Evolutionary conservation across 35 echinoderm and acorn worm genomes (phyloP).

Genomic region (Holothuria glaberrima): DNA sequence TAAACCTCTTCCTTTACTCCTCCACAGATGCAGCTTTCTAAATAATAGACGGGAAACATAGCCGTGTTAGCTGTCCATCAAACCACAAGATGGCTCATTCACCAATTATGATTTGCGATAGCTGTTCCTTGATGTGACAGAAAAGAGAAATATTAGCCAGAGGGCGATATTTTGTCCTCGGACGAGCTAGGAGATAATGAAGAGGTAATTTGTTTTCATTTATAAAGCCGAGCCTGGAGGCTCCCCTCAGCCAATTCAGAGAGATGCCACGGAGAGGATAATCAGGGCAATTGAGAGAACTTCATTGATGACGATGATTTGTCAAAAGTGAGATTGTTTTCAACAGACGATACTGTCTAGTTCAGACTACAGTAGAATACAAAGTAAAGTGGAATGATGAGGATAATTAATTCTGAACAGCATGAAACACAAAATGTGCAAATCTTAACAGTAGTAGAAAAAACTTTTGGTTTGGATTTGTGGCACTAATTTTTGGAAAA

Average conservation of each 20-base stretch:
- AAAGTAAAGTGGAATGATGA: too few relatives aligned
- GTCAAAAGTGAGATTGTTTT: conserved; percentile 58
- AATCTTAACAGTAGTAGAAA: too few relatives aligned
- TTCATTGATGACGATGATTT: conserved; percentile 50
- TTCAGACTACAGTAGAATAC: too few relatives aligned
- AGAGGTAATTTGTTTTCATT: conserved; percentile 63
- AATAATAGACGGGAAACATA: conserved; percentile 37
- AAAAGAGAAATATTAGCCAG: conserved; percentile 49
- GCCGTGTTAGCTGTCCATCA: conserved; percentile 46
- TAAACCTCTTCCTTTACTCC: conserved; percentile 41
- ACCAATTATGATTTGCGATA: conserved; percentile 57
- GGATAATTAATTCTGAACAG: too few relatives aligned
- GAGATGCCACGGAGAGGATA: conserved; percentile 12
- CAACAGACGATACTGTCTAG: too few relatives aligned
- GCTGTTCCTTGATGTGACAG: conserved; percentile 51
- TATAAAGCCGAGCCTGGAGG: conserved; percentile 51
- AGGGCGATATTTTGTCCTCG: conserved; percentile 48
- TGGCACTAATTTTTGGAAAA: too few relatives aligned
- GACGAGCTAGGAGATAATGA: conserved; percentile 53
- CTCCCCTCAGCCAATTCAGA: conserved; percentile 39
- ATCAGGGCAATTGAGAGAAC: conserved; percentile 59
- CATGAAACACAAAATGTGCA: too few relatives aligned
- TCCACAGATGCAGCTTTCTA: conserved; percentile 40
- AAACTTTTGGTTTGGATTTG: too few relatives aligned
- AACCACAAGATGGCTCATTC: conserved; percentile 48